Percentiles rank a stretch among this genome's conserved stretches.
These are phyloP conservation scores for Cheilosia impressa DNA, from an alignment of 2,888 invertebrate genomes.

Conservation along the genomic window DNA sequence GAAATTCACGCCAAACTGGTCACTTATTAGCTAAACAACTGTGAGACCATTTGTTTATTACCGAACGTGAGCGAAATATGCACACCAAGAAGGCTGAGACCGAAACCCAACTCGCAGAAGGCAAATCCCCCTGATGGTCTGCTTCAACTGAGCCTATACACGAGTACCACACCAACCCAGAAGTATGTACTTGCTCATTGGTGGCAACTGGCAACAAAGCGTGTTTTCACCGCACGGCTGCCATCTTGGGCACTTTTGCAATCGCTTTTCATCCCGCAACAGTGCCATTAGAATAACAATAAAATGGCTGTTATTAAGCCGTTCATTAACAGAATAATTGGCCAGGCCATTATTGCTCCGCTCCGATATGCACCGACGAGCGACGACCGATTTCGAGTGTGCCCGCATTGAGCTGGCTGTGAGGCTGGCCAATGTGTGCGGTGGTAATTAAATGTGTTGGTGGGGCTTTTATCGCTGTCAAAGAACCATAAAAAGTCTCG, in stretches of 20 bases:
- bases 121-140: constrained; percentile 39
- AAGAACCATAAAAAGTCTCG: constrained; percentile 52
- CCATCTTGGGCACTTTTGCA: constrained; percentile 54
- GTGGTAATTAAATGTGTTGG: constrained; percentile 75
- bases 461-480: constrained; percentile 64
- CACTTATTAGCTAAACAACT: constrained; percentile 77
- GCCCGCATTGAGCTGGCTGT: constrained; percentile 12
- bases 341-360: constrained; percentile 29
- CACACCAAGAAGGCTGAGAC: constrained; percentile 45
- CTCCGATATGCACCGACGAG: constrained; percentile 23
- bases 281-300: constrained; percentile 57
- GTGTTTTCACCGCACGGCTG: constrained; percentile 15
- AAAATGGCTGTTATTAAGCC: constrained; percentile 65
- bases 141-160: neutral
- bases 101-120: constrained; percentile 19
- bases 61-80: constrained; percentile 76
- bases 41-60: constrained; percentile 77
- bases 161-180: neutral
- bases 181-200: constrained; percentile 28
- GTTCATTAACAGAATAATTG: constrained; percentile 71
- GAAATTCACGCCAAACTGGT: constrained; percentile 76
- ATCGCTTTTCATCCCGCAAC: constrained; percentile 37
- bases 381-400: neutral
- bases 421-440: constrained; percentile 40
- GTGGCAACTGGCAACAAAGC: constrained; percentile 12